A percentile compares a stretch with the other conserved stretches of the same genome.
phyloP scores from a whole-genome alignment of 2,888 invertebrate species.

The Odontocolon sp. region DNA sequence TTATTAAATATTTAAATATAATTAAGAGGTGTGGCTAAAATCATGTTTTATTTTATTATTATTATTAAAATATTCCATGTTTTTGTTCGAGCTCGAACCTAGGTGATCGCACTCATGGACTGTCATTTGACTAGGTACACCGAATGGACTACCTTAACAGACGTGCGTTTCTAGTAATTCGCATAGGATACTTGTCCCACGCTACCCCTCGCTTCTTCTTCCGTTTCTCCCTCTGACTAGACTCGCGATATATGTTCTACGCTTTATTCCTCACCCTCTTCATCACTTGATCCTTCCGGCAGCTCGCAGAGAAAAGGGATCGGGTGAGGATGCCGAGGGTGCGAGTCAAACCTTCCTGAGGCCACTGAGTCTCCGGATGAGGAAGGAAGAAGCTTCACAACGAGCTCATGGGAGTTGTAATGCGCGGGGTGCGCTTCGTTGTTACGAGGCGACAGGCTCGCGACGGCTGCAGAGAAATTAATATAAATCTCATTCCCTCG shows the following conservation, averaged over 20 bases:
- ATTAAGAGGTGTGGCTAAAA: too few relatives aligned
- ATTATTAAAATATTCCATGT: too few relatives aligned
- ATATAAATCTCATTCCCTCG: constrained; percentile 76
- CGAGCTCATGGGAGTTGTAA: constrained; percentile 49
- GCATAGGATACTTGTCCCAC: neutral
- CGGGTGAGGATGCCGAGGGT: neutral
- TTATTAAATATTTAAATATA: too few relatives aligned
- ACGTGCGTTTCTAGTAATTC: too few relatives aligned
- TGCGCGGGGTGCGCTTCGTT: too few relatives aligned
- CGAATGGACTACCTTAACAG: too few relatives aligned
- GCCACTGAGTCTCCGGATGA: constrained; percentile 1
- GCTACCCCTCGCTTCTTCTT: neutral
- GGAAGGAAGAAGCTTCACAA: constrained; percentile 26
- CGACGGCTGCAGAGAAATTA: constrained; percentile 73
- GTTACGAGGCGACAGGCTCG: constrained; percentile 55
- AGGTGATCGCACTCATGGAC: too few relatives aligned
- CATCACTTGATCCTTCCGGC: constrained; percentile 41
- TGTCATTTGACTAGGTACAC: too few relatives aligned
- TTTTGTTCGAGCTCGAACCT: too few relatives aligned
- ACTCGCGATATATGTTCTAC: neutral
- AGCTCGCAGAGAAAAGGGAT: constrained; percentile 29
- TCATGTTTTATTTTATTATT: too few relatives aligned
- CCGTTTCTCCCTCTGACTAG: neutral
- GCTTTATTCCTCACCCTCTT: constrained; percentile 40
- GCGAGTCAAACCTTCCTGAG: constrained; percentile 45